A percentile compares a stretch with the other conserved stretches of the same genome.
Evolutionary conservation across 2,113 vertebrate genomes (phyloP).

Genomic region (Tyto alba): DNA sequence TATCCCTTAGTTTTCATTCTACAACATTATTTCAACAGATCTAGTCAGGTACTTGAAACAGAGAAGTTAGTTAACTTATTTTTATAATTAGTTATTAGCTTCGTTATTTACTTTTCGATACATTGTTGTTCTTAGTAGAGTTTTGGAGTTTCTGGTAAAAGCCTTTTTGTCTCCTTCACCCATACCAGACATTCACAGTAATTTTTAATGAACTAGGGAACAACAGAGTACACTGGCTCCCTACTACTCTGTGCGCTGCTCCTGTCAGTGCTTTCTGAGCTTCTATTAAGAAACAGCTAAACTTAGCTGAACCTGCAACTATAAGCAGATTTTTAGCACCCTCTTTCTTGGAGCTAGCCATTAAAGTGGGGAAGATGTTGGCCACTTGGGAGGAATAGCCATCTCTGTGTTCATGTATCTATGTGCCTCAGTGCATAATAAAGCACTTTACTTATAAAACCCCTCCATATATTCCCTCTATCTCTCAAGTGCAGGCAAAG

Average conservation of each 20-base stretch:
- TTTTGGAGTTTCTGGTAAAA: neutral
- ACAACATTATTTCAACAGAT: neutral
- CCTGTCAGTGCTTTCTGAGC: neutral
- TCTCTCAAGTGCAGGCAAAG: neutral
- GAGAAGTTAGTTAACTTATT: neutral
- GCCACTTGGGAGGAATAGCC: neutral
- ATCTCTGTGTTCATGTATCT: neutral
- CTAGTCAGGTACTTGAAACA: neutral
- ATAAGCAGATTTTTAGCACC: neutral
- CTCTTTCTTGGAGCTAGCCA: neutral
- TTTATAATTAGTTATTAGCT: neutral
- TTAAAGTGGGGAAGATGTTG: neutral
- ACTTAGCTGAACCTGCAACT: neutral
- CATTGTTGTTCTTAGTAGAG: neutral
- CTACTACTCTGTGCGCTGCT: neutral
- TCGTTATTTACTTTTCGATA: neutral
- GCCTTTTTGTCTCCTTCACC: neutral
- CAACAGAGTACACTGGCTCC: neutral
- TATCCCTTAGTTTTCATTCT: neutral
- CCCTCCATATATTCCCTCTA: neutral
- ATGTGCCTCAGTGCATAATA: neutral
- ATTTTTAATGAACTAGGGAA: neutral
- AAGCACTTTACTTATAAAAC: neutral
- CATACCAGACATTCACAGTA: neutral
- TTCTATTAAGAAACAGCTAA: neutral